These are phyloP conservation scores for Callaeas wilsoni DNA, from an alignment of 2,113 vertebrate species.

Conservation along the genomic window DNA sequence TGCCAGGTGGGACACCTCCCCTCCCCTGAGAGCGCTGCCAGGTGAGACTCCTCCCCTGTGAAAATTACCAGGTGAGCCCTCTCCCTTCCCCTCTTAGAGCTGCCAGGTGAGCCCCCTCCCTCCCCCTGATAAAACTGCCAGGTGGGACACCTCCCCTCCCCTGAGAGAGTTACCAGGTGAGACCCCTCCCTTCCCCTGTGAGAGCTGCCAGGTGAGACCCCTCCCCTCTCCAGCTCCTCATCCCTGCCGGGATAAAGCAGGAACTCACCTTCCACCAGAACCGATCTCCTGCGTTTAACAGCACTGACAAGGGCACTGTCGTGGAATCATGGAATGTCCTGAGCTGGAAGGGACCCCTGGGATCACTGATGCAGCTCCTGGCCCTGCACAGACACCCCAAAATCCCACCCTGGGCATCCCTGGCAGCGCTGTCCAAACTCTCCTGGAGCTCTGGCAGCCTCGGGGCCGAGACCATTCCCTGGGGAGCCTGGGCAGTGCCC, in stretches of 20 bases:
- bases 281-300: too few relatives aligned
- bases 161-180: neutral
- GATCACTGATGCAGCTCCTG: neutral
- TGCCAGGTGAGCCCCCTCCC: conserved; percentile 61
- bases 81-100: neutral
- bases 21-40: conserved; percentile 12
- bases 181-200: conserved; percentile 10
- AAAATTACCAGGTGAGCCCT: conserved; percentile 68
- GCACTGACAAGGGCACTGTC: neutral
- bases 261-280: neutral
- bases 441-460: neutral
- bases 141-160: conserved; percentile 6
- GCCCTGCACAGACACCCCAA: neutral
- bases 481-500: neutral
- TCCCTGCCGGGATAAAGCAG: neutral
- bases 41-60: conserved; percentile 68
- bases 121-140: conserved; percentile 49
- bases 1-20: neutral
- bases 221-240: neutral
- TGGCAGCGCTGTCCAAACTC: fast-evolving
- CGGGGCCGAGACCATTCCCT: neutral
- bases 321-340: neutral
- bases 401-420: neutral
- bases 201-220: conserved; percentile 49
- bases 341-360: neutral